Conservation (phyloP, 1,140 invertebrate genomes). For the Eubasilissa regina region DNA sequence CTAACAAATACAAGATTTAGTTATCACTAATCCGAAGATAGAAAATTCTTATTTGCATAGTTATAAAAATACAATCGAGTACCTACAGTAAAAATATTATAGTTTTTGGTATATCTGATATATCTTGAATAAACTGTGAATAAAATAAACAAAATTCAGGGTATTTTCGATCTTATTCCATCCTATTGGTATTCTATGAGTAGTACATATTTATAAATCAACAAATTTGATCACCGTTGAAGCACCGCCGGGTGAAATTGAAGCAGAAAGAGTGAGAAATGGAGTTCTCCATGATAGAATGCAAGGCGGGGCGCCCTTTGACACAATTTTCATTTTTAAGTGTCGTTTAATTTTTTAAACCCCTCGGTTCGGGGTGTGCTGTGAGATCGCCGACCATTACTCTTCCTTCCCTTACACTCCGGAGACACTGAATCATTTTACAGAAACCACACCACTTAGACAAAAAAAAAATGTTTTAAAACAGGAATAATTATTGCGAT, state of each 20-base stretch:
- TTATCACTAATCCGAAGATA: no score
- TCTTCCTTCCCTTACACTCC: constrained; percentile 50
- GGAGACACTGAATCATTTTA: constrained; percentile 26
- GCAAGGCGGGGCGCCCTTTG: constrained; percentile 53
- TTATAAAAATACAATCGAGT: no score
- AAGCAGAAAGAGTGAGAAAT: constrained; percentile 39
- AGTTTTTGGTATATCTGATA: no score
- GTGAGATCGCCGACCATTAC: constrained; percentile 54
- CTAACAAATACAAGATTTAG: no score
- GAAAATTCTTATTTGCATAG: no score
- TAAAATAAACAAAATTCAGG: no score
- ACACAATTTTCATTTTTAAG: constrained; percentile 61
- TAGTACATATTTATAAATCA: neutral
- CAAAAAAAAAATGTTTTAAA: no score
- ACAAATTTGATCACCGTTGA: neutral
- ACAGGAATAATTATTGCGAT: no score
- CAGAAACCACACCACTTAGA: neutral
- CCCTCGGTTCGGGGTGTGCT: constrained; percentile 45
- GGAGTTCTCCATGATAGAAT: constrained; percentile 52
- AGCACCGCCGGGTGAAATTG: constrained; percentile 5
- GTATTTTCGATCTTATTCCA: no score
- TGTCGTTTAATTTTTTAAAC: constrained; percentile 59
- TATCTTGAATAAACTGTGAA: no score
- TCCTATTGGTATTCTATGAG: no score
- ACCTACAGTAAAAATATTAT: no score